Percentiles rank a stretch among this genome's conserved stretches.
These are phyloP conservation scores for Myxocyprinus asiaticus DNA, from an alignment of 2,113 vertebrate species.

Conservation along the genomic window DNA sequence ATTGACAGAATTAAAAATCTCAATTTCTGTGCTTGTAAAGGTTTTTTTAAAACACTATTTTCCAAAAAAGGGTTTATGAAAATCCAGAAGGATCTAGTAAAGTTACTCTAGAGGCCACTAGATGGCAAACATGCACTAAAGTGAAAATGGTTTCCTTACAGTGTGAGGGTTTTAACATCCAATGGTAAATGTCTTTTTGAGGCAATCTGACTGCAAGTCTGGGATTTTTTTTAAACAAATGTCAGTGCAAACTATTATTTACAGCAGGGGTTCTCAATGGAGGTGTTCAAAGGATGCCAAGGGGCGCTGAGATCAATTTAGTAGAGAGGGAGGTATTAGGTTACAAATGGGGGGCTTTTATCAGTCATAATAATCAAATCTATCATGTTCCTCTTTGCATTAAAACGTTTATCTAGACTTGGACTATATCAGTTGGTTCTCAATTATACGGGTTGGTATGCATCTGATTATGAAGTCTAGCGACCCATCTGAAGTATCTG, in stretches of 20 bases:
- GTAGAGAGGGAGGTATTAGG: too few species aligned
- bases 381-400: too few species aligned
- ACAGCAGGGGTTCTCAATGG: too few species aligned
- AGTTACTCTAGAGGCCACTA: slow-evolving; percentile 57
- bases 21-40: background rate
- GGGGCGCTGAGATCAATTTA: too few species aligned
- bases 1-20: background rate
- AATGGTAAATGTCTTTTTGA: background rate
- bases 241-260: background rate
- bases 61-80: too few species aligned
- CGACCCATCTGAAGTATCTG: too few species aligned
- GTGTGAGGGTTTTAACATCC: background rate
- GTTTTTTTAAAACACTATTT: background rate
- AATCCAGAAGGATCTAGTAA: background rate
- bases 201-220: background rate
- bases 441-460: too few species aligned
- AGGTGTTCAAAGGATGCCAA: background rate
- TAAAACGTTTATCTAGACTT: too few species aligned
- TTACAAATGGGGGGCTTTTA: too few species aligned
- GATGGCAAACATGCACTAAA: slow-evolving; percentile 66
- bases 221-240: background rate
- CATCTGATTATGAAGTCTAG: too few species aligned
- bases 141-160: slow-evolving; percentile 6
- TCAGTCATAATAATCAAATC: too few species aligned
- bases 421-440: too few species aligned